Evolutionary conservation across 2,888 invertebrate species (phyloP), one percentile per base, ranked within the genome.

Genomic region (Platypus cylindrus): DNA sequence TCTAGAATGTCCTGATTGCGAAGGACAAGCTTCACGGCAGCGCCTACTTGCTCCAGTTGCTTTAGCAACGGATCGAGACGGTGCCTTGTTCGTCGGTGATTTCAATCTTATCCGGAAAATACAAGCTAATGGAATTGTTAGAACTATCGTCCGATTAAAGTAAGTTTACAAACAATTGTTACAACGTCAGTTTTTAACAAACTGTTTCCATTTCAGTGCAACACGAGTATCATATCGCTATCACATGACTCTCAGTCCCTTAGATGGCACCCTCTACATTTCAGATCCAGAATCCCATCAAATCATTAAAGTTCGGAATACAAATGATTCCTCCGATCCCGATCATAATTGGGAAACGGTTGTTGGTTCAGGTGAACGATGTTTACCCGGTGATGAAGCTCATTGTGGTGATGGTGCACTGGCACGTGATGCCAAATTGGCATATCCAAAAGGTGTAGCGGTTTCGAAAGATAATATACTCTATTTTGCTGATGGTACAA

Each of bases 201-300:
- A 17, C 2, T 11, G 11, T 18, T 34, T 18, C 59, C 60, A 56
- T 56, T 70, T 46, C 65, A 89, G 93, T 56, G 86, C 89, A 14
- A 87, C 90, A 1, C 73, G 90, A 51, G 91, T 94, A 0, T 90
- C 91, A 1, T 94, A 95, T 62, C 82, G 93, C 36, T 97, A 95
- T 62, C 93, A 94, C 66, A 85, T 98, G 75, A 90, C 94, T 0
- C 66, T 95, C 26, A 91, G 91, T 50, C 95, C 97, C 0, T 68
- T 93, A 9, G 93, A 94, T 58, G 91, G 91, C 16, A 81, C 81
- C 2, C 70, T 97, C 7, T 95, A 91, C 66, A 87, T 97, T 50
- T 93, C 95, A 1, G 91, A 95, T 59, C 93, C 94, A 1, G 91
- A 93, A 59, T 86, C 87, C 0, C 90, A 91, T 59, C 91, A 91